Evolutionary conservation across 2,113 vertebrate species (phyloP), one percentile per base, ranked within the genome.

Genomic region (Synchiropus splendidus): DNA sequence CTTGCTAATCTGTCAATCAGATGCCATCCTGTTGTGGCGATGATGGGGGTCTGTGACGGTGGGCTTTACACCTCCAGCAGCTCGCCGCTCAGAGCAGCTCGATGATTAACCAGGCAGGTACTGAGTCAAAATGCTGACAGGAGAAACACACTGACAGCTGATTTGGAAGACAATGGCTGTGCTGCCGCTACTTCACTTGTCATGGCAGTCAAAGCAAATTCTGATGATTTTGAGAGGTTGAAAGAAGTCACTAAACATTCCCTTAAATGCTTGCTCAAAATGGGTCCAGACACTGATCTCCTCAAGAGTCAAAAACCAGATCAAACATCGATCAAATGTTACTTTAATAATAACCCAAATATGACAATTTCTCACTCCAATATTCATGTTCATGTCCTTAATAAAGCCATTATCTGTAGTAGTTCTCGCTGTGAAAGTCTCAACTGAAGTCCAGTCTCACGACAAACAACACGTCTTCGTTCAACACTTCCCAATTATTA

Each of bases 21-120:
- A 58, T 64, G 66, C 55, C 77, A 67, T 76, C 75, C 70, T 74
- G 72, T 77, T 73, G 74, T 73, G 59, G 58, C 51, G 6, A 41
- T 68, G 79, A 65, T 48, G 71, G 64, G 55, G 59, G 61, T 53
- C 64, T 32, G 45, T 58, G 66, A 56, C 54, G 54, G 67, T 51
- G 60, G 61, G 50, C 63, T 62, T 58, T 64, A 67, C 72, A 82
- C 78, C 75, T 81, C 78, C 67, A 76, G 58, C 57, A 64, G 75
- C 72, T 64, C 37, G 39, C 47, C 31, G 49, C 64, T 66, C 21
- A 2, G 57, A 54, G 54, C 31, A 18, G 80, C 77, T 84, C 64
- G 83, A 86, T 86, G 76, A 86, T 86, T 86, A 86, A 85, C 83
- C 72, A 79, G 64, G 62, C 80, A 86, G 84, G 83, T 84, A 84